These are phyloP conservation scores for Parnassius apollo DNA, from an alignment of 2,888 invertebrate genomes.

Conservation along the genomic window DNA sequence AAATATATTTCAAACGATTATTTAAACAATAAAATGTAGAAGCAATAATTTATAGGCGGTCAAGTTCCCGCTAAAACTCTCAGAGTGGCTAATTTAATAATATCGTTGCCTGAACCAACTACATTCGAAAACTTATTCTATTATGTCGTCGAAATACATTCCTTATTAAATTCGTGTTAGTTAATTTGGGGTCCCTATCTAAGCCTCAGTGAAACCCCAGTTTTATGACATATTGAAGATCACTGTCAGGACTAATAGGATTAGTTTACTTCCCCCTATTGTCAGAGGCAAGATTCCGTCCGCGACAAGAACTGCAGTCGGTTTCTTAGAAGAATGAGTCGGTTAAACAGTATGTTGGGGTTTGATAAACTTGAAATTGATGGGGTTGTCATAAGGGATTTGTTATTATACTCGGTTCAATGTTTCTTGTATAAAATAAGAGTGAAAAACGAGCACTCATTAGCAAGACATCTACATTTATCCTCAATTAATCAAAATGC, in stretches of 20 bases:
- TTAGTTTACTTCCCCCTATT: conserved; percentile 42
- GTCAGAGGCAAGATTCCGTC: conserved; percentile 33
- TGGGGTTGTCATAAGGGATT: conserved; percentile 3
- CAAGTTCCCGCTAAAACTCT: no score
- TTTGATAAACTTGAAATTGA: conserved; percentile 24
- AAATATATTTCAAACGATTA: no score
- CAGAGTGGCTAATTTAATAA: no score
- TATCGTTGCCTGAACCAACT: no score
- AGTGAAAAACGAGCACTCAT: no score
- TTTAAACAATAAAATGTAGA: no score
- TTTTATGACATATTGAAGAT: conserved; percentile 52
- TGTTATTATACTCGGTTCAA: not conserved
- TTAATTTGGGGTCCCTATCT: conserved; percentile 11
- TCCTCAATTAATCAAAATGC: no score
- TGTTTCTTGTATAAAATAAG: not conserved
- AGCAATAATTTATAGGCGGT: no score
- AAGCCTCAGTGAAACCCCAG: conserved; percentile 26
- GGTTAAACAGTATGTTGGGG: conserved; percentile 32
- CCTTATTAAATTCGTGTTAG: conserved; percentile 8
- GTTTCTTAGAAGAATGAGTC: conserved; percentile 40
- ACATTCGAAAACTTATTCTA: no score
- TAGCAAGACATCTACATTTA: no score
- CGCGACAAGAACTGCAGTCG: conserved; percentile 41
- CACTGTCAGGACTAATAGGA: conserved; percentile 59
- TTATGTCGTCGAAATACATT: no score